phyloP scores from a whole-genome alignment of 2,113 vertebrate genomes.

The Megaceryle maxima region DNA sequence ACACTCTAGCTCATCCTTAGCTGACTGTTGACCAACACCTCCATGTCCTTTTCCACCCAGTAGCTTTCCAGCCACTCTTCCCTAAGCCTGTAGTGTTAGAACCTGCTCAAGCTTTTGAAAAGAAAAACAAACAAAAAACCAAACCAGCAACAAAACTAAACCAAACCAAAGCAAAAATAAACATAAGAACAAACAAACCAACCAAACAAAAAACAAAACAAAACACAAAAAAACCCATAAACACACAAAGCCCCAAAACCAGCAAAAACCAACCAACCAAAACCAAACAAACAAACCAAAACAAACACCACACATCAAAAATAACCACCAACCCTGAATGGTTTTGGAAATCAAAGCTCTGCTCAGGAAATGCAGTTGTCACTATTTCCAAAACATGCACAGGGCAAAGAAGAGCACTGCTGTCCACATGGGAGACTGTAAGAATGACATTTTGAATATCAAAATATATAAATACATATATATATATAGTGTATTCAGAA shows the following conservation, averaged over 20 bases:
- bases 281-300: no score
- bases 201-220: no score
- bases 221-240: background rate
- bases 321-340: background rate
- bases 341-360: background rate
- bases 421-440: background rate
- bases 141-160: no score
- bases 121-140: background rate
- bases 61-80: background rate
- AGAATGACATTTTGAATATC: background rate
- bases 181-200: no score
- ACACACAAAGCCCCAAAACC: no score
- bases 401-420: background rate
- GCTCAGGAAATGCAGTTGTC: background rate
- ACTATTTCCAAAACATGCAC: background rate
- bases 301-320: no score
- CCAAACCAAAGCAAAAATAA: background rate
- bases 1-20: background rate
- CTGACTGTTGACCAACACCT: background rate
- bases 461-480: background rate
- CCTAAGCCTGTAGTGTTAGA: background rate
- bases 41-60: background rate
- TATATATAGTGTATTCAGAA: background rate
- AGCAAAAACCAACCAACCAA: no score
- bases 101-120: background rate